phyloP scores from a whole-genome alignment of 2,797 vertebrate genomes.

The Enteromius fasciolatus region DNA sequence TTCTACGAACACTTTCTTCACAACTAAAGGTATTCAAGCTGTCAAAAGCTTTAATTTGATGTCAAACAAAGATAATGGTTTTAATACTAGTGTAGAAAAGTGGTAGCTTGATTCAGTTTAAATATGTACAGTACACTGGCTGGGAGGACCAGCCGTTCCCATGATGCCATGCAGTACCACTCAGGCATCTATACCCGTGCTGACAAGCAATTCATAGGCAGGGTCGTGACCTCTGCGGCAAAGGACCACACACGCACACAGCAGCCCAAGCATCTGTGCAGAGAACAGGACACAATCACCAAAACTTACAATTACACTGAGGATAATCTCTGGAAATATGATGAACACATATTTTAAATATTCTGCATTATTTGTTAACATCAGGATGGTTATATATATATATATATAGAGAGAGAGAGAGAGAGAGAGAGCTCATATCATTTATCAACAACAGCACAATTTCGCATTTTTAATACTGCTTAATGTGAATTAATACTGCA shows the following conservation, averaged over 20 bases:
- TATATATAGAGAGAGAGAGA: too few relatives aligned
- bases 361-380: background rate
- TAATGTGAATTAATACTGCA: background rate
- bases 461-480: background rate
- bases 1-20: background rate
- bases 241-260: slow-evolving; percentile 89
- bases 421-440: background rate
- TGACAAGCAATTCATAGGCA: slow-evolving; percentile 90
- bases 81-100: slow-evolving; percentile 32
- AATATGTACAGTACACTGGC: background rate
- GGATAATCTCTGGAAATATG: background rate
- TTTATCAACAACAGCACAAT: background rate
- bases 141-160: slow-evolving; percentile 32
- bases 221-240: slow-evolving; percentile 89
- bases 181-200: slow-evolving; percentile 50
- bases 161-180: slow-evolving; percentile 5
- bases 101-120: background rate
- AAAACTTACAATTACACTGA: slow-evolving; percentile 24
- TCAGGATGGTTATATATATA: background rate
- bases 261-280: slow-evolving; percentile 89
- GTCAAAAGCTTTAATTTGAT: slow-evolving; percentile 11
- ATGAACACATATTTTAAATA: background rate
- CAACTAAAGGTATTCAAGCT: slow-evolving; percentile 4
- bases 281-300: background rate
- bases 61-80: background rate